These are phyloP conservation scores for Yoshiicerus persimilis DNA, from an alignment of 1,140 invertebrate species.

Conservation along the genomic window DNA sequence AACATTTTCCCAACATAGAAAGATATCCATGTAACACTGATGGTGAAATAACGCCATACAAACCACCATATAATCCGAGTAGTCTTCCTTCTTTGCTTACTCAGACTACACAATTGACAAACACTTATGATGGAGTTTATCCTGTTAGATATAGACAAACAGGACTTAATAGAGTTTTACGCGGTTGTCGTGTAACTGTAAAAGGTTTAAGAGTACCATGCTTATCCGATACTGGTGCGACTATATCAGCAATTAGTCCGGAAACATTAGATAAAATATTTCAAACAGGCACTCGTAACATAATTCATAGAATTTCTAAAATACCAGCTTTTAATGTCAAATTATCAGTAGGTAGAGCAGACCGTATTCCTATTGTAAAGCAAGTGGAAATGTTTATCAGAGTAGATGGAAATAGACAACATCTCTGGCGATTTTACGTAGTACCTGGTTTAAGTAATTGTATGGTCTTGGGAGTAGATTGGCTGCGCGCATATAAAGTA, in stretches of 20 bases:
- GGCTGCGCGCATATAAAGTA: not conserved
- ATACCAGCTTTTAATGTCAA: not conserved
- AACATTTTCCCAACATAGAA: too few relatives aligned
- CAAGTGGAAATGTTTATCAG: not conserved
- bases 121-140: not conserved
- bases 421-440: not conserved
- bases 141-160: not conserved
- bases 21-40: too few relatives aligned
- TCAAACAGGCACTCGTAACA: too few relatives aligned
- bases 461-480: not conserved
- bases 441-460: not conserved
- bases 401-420: not conserved
- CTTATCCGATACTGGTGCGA: not conserved
- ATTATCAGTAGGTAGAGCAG: not conserved
- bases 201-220: not conserved
- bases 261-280: not conserved
- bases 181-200: not conserved
- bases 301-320: not conserved
- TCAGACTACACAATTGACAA: not conserved
- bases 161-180: not conserved
- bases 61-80: too few relatives aligned
- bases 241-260: not conserved
- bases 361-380: not conserved
- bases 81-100: too few relatives aligned
- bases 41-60: too few relatives aligned